These are phyloP conservation scores for Macquaria australasica DNA, from an alignment of 2,113 vertebrate genomes.

Conservation along the genomic window DNA sequence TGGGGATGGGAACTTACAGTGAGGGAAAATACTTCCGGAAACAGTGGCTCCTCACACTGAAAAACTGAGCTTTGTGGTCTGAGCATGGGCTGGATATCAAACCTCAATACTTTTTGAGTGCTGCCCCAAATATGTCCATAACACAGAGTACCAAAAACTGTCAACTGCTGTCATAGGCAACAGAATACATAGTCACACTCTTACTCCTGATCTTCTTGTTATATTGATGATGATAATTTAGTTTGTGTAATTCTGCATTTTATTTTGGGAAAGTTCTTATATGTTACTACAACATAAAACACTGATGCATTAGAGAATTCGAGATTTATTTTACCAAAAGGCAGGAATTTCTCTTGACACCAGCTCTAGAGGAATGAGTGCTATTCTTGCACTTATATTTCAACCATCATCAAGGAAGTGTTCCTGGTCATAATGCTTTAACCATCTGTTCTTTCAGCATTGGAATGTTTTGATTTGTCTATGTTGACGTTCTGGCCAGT, in stretches of 20 bases:
- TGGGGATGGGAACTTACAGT: neutral
- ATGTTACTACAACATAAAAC: neutral
- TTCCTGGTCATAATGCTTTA: neutral
- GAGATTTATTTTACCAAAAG: neutral
- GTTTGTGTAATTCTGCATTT: neutral
- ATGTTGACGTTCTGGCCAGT: neutral
- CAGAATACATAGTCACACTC: neutral
- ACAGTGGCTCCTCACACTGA: neutral
- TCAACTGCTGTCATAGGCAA: neutral
- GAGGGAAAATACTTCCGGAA: too few relatives aligned
- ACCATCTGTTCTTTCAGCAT: neutral
- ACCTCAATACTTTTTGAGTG: neutral
- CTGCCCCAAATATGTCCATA: constrained; percentile 5
- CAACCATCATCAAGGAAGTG: neutral
- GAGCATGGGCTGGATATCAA: neutral
- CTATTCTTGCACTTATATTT: neutral
- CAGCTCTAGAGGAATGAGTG: neutral
- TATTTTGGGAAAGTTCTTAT: neutral
- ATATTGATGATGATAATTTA: neutral
- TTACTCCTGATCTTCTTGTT: neutral
- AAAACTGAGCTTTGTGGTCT: neutral
- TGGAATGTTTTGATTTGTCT: neutral
- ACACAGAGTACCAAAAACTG: neutral
- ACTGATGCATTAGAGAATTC: neutral
- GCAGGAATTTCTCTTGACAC: neutral